These are phyloP conservation scores for Canis aureus DNA, from an alignment of 2,113 vertebrate genomes.

Conservation along the genomic window DNA sequence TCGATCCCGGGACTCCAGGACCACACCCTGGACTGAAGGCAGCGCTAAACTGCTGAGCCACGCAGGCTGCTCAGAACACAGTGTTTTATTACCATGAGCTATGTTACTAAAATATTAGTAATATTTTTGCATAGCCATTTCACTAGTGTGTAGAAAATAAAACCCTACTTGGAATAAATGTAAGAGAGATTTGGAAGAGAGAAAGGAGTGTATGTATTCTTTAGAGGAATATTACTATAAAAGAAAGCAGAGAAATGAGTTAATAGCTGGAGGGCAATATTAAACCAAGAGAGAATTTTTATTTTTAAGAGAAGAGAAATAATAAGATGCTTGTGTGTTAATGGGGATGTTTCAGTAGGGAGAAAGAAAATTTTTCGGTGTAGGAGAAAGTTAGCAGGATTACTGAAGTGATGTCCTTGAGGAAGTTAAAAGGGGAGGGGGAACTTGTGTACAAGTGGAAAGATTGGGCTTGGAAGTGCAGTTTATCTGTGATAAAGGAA, in stretches of 20 bases:
- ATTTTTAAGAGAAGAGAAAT: neutral
- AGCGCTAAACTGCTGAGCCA: too few species aligned
- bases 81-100: neutral
- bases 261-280: neutral
- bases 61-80: too few species aligned
- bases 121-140: neutral
- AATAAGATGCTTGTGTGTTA: neutral
- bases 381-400: neutral
- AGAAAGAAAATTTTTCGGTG: neutral
- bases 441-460: neutral
- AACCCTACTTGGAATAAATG: neutral
- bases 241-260: neutral
- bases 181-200: neutral
- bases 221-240: neutral
- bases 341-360: neutral
- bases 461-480: neutral
- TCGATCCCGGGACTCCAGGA: too few species aligned
- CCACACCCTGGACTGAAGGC: too few species aligned
- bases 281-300: neutral
- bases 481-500: neutral
- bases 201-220: neutral
- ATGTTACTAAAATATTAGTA: neutral
- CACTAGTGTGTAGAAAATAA: neutral
- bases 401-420: neutral
- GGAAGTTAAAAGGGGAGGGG: neutral